Evolutionary conservation across 2,113 vertebrate species (phyloP), one percentile per base, ranked within the genome.

Genomic region (Salvelinus sp.): DNA sequence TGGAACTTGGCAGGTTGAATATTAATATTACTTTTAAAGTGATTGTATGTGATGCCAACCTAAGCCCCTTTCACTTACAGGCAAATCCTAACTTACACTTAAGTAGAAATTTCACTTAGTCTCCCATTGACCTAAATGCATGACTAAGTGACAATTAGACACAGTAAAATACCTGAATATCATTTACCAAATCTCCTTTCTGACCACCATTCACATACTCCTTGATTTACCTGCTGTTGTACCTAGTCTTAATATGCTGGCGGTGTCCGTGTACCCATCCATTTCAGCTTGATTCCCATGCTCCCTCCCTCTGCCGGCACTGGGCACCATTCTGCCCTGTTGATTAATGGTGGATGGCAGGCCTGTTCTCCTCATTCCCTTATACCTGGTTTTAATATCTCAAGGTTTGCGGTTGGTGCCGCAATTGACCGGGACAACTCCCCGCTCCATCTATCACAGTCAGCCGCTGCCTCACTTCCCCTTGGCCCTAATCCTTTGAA

Each of bases 311-410:
- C 58, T 2, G 18, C 0, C 6, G 58, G 58, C n/a, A 62, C 6
- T 5, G 13, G n/a, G 18, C 58, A 62, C 20, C n/a, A n/a, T 27
- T 58, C 10, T 7, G 14, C 44, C 77, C 58, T 4, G 76, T 58
- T 54, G 82, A 88, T 90, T 86, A 79, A 88, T 89, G 80, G 47
- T 69, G 66, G 30, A 2, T 62, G 18, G 58, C 58, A 62, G 58
- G 69, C 79, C 78, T 79, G 74, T 75, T 73, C 74, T 65, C 79
- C 83, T 82, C 82, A 72, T 75, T 57, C 25, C 66, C 84, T 7
- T 79, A 75, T 88, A 47, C 82, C 67, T 89, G 9, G 25, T 74
- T 73, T 81, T 78, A 62, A 62, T 86, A 80, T 83, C 72, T 85
- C 78, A 85, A 69, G 80, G 77, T 77, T 79, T 6, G 20, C 58